A percentile compares a stretch with the other conserved stretches of the same genome.
Conservation (phyloP, 2,797 vertebrate genomes). For the Sebastes itinus region DNA sequence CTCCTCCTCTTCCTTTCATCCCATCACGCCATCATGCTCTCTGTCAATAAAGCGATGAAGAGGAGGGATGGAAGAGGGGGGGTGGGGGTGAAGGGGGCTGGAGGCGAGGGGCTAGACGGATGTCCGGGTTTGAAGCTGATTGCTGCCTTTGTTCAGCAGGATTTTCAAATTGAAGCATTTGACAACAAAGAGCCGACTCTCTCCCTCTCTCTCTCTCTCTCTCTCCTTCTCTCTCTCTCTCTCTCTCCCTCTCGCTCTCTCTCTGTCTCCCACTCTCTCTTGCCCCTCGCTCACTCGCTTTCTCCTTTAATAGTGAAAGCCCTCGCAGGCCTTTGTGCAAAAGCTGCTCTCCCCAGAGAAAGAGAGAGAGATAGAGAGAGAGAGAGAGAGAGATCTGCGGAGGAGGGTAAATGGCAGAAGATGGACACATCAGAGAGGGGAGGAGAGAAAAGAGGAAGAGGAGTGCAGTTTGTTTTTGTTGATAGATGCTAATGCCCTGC, state of each 20-base stretch:
- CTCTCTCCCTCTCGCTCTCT: not conserved
- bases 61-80: constrained; percentile 27
- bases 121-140: constrained; percentile 77
- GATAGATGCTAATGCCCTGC: not conserved
- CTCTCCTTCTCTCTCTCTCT: constrained; percentile 3
- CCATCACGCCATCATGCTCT: constrained; percentile 71
- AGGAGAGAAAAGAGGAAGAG: not conserved
- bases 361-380: no score
- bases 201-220: constrained; percentile 3
- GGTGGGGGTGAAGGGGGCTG: not conserved
- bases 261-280: constrained; percentile 3
- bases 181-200: constrained; percentile 64
- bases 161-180: constrained; percentile 73
- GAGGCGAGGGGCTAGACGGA: constrained; percentile 63
- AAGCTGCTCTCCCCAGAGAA: constrained; percentile 25
- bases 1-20: constrained; percentile 56
- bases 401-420: constrained; percentile 14
- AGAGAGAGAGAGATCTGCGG: not conserved
- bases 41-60: constrained; percentile 77
- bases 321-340: constrained; percentile 58
- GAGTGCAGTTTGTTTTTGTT: not conserved
- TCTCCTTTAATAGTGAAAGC: constrained; percentile 40
- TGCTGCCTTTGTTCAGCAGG: constrained; percentile 78
- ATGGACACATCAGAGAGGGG: constrained; percentile 35
- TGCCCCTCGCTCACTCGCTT: constrained; percentile 1